These are phyloP conservation scores for Scelioninae gen. 1 DNA, from an alignment of 2,888 invertebrate species.

Conservation along the genomic window DNA sequence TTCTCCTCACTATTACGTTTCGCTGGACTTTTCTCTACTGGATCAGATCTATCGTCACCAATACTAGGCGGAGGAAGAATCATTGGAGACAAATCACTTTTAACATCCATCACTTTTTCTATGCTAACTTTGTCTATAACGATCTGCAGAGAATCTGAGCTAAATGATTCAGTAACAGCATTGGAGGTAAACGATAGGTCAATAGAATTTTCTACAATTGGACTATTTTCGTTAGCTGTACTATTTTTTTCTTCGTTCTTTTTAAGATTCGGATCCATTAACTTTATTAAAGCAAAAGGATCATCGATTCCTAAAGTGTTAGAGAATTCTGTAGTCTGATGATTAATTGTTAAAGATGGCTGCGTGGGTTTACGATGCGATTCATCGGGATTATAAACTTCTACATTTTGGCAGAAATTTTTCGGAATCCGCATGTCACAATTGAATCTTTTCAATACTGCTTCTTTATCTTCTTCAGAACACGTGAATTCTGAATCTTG, in stretches of 20 bases:
- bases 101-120: slow-evolving; percentile 33
- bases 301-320: slow-evolving; percentile 91
- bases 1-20: slow-evolving; percentile 1
- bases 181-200: slow-evolving; percentile 51
- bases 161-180: slow-evolving; percentile 33
- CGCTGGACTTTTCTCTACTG: neutral
- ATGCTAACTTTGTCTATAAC: slow-evolving; percentile 43
- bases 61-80: slow-evolving; percentile 66
- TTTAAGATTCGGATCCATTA: slow-evolving; percentile 67
- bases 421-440: slow-evolving; percentile 89
- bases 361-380: slow-evolving; percentile 71
- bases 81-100: slow-evolving; percentile 57
- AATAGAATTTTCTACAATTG: slow-evolving; percentile 25
- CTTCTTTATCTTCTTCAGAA: slow-evolving; percentile 89
- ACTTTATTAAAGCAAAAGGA: slow-evolving; percentile 88
- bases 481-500: slow-evolving; percentile 86
- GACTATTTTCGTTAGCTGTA: slow-evolving; percentile 5
- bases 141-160: slow-evolving; percentile 37
- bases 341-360: slow-evolving; percentile 86
- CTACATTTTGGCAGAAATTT: slow-evolving; percentile 92
- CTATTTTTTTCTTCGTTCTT: slow-evolving; percentile 32
- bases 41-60: slow-evolving; percentile 16
- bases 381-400: slow-evolving; percentile 86
- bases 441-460: slow-evolving; percentile 87
- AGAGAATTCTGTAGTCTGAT: slow-evolving; percentile 89